phyloP scores from a whole-genome alignment of 2,797 vertebrate species.

The Neostethus bicornis region DNA sequence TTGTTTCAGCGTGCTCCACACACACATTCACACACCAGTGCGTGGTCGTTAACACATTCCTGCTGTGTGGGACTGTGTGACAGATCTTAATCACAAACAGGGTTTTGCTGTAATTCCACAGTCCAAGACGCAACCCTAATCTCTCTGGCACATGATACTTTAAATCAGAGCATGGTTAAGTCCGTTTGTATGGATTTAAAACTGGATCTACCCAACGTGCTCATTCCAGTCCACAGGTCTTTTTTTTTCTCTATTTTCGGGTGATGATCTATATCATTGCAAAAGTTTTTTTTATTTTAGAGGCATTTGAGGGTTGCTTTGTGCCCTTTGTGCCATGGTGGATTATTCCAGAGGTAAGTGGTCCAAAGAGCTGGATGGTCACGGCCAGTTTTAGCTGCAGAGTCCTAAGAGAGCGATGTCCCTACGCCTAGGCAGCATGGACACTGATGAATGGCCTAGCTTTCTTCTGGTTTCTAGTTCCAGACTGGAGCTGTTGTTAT shows the following conservation, averaged over 20 bases:
- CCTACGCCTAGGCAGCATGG: conserved; percentile 39
- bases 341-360: conserved; percentile 55
- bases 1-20: not conserved
- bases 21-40: not conserved
- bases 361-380: conserved; percentile 42
- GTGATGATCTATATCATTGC: conserved; percentile 19
- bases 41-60: conserved; percentile 40
- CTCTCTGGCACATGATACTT: conserved; percentile 61
- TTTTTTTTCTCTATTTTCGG: conserved; percentile 33
- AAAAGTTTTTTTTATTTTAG: conserved; percentile 38
- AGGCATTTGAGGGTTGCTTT: conserved; percentile 57
- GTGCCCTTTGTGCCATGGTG: conserved; percentile 58
- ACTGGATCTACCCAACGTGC: conserved; percentile 31
- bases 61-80: conserved; percentile 41
- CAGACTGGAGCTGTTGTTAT: conserved; percentile 58
- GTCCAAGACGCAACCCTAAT: conserved; percentile 62
- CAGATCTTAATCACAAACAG: conserved; percentile 65
- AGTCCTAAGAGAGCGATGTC: conserved; percentile 63
- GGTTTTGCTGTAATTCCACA: conserved; percentile 62
- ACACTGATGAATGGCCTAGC: conserved; percentile 72
- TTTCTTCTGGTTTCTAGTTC: conserved; percentile 59
- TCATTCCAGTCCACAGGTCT: conserved; percentile 40
- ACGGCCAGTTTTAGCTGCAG: conserved; percentile 64
- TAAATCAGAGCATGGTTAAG: conserved; percentile 58
- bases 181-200: conserved; percentile 61